Conservation (phyloP, 2,113 vertebrate genomes). For the Atherinomorus stipes region DNA sequence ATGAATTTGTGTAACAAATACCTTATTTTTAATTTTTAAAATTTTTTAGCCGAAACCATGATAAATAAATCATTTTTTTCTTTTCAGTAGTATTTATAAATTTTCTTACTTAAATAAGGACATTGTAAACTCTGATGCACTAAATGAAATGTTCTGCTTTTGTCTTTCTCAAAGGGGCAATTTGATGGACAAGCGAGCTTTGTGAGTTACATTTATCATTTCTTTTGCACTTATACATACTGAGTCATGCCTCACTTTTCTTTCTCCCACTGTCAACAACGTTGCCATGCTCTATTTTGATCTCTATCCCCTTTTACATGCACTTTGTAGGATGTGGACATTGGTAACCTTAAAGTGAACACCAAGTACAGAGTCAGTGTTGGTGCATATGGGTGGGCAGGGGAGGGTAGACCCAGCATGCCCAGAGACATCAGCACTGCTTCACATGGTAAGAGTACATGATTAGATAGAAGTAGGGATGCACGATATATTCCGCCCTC, state of each 20-base stretch:
- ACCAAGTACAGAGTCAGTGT: constrained; percentile 88
- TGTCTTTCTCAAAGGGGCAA: constrained; percentile 80
- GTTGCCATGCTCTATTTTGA: not conserved
- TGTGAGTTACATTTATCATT: constrained; percentile 82
- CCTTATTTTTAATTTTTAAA: no score
- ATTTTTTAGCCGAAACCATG: not conserved
- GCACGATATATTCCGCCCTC: no score
- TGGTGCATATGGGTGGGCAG: constrained; percentile 88
- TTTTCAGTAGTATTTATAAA: no score
- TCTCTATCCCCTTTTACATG: not conserved
- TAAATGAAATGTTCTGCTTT: not conserved
- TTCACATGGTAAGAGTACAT: constrained; percentile 86
- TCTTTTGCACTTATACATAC: not conserved
- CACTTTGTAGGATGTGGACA: constrained; percentile 85
- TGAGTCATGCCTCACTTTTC: not conserved
- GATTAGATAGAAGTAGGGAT: not conserved
- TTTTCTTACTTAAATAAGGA: no score
- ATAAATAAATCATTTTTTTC: not conserved
- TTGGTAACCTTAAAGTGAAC: constrained; percentile 87
- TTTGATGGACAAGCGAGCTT: constrained; percentile 87
- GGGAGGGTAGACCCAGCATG: constrained; percentile 90
- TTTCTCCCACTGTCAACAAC: not conserved
- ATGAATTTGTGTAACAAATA: no score
- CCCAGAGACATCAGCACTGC: constrained; percentile 88
- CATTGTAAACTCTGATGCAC: not conserved